Percentiles rank a stretch among this genome's conserved stretches.
These are phyloP conservation scores for Verasper variegatus DNA, from an alignment of 2,113 vertebrate species.

Conservation along the genomic window DNA sequence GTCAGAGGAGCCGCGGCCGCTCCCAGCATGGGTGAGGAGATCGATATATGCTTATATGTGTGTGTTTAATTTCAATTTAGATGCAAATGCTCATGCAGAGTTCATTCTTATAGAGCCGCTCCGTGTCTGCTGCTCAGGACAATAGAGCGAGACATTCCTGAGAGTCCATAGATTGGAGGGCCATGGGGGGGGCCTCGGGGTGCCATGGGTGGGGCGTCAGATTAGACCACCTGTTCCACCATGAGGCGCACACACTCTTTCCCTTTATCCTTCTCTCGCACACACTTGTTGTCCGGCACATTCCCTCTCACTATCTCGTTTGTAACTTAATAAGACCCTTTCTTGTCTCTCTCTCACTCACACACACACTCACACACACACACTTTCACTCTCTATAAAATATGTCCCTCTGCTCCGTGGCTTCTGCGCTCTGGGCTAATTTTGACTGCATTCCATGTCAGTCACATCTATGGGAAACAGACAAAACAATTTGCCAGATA, in stretches of 20 bases:
- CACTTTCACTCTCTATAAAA: constrained; percentile 59
- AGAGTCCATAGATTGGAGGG: constrained; percentile 49
- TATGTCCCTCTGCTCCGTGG: constrained; percentile 25
- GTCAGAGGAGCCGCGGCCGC: constrained; percentile 3
- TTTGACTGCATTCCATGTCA: constrained; percentile 72
- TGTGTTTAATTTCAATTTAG: constrained; percentile 44
- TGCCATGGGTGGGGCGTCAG: constrained; percentile 58
- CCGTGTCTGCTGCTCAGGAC: constrained; percentile 8
- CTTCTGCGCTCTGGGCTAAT: constrained; percentile 59
- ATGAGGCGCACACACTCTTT: constrained; percentile 39
- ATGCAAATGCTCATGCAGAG: constrained; percentile 11
- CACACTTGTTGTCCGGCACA: constrained; percentile 51
- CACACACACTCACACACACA: constrained; percentile 15
- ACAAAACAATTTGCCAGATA: constrained; percentile 72
- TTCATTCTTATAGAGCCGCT: constrained; percentile 11
- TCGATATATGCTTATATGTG: constrained; percentile 17
- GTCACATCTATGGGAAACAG: constrained; percentile 77
- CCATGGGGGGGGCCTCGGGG: constrained; percentile 26
- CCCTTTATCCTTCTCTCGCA: constrained; percentile 43
- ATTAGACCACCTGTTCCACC: constrained; percentile 79
- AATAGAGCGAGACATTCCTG: constrained; percentile 62
- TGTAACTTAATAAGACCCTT: constrained; percentile 56
- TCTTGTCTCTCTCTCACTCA: constrained; percentile 20
- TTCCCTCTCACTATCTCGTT: constrained; percentile 56
- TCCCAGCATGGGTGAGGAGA: constrained; percentile 11